phyloP scores from a whole-genome alignment of 2,113 vertebrate genomes.

The Cettia cetti region DNA sequence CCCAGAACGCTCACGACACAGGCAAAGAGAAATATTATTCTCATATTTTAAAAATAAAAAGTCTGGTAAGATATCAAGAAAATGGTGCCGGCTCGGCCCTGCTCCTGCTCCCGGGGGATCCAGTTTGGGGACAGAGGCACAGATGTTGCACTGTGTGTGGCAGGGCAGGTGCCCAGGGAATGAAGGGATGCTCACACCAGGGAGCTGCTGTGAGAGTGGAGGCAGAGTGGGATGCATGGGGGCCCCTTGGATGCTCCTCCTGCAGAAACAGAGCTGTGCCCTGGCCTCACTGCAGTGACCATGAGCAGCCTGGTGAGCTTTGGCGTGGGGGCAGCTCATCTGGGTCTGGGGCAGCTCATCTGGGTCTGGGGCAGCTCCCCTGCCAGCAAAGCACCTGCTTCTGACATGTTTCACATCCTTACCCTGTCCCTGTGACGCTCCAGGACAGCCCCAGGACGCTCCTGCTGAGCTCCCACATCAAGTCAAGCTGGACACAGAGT shows the following conservation, averaged over 20 bases:
- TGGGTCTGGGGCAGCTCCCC: not conserved
- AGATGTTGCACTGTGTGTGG: accelerated
- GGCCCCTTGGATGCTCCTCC: not conserved
- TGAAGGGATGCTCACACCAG: not conserved
- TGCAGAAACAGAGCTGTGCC: not conserved
- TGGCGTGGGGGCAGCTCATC: no score
- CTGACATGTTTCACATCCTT: accelerated
- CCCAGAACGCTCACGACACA: not conserved
- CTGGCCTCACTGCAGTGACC: accelerated
- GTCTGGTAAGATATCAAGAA: not conserved
- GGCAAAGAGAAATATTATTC: slow-evolving; percentile 59
- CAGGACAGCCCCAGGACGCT: accelerated
- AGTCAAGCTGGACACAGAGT: not conserved
- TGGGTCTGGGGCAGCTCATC: not conserved
- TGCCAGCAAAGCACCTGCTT: not conserved
- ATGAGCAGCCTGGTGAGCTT: not conserved
- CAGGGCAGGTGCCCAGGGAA: not conserved
- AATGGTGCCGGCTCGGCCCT: accelerated
- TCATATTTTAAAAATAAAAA: not conserved
- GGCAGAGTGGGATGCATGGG: not conserved
- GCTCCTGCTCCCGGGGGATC: not conserved
- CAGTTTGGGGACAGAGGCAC: not conserved
- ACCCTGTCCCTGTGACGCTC: accelerated
- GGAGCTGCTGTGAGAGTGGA: not conserved
- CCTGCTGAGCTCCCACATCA: not conserved